phyloP scores from a whole-genome alignment of 2,888 invertebrate species.

The Troilus luridus region DNA sequence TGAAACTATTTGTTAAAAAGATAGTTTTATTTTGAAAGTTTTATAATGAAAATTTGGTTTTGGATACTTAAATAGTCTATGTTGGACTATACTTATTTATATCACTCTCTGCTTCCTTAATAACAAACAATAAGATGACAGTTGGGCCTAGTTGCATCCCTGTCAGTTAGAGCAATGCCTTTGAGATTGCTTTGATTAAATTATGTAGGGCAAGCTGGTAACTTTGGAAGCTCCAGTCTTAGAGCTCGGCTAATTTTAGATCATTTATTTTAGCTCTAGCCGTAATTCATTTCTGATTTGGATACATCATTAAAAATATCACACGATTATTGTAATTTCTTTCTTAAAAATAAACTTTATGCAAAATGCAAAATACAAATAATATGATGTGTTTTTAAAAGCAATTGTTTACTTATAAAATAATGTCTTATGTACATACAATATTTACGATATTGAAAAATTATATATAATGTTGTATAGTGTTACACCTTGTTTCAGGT shows the following conservation, averaged over 20 bases:
- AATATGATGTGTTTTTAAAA: too few species aligned
- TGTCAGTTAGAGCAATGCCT: not conserved
- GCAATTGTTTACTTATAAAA: too few species aligned
- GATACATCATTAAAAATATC: constrained; percentile 4
- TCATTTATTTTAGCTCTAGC: constrained; percentile 3
- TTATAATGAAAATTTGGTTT: not conserved
- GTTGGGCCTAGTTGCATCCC: not conserved
- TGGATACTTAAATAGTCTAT: not conserved
- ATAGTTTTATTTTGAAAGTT: not conserved
- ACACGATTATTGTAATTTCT: not conserved
- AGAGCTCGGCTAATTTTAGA: constrained; percentile 14
- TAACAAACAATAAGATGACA: not conserved
- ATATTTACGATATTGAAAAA: too few species aligned
- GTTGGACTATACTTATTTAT: not conserved
- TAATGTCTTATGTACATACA: too few species aligned
- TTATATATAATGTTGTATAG: too few species aligned
- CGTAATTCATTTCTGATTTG: not conserved
- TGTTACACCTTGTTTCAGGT: not conserved
- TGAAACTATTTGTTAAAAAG: not conserved
- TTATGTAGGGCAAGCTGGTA: constrained; percentile 25
- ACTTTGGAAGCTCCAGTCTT: constrained; percentile 37
- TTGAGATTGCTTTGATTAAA: not conserved
- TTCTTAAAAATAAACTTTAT: not conserved
- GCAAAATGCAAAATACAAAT: too few species aligned
- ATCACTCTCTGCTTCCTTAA: not conserved